phyloP scores from a whole-genome alignment of 2,113 vertebrate genomes.

The Albula glossodonta region DNA sequence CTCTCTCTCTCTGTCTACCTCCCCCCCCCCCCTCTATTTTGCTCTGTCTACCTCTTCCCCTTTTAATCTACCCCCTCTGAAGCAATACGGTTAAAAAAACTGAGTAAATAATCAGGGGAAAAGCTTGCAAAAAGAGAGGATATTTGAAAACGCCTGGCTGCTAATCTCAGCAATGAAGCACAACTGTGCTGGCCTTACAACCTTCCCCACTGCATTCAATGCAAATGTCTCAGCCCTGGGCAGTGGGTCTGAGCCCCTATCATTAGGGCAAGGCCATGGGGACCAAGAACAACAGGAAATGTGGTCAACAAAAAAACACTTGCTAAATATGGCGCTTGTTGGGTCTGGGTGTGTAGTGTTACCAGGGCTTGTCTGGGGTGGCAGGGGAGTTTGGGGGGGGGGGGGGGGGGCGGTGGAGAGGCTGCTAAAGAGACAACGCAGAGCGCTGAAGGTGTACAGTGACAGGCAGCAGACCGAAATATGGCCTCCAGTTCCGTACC shows the following conservation, averaged over 20 bases:
- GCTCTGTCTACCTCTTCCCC: no score
- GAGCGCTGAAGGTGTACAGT: no score
- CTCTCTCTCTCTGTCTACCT: neutral
- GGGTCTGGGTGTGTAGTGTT: neutral
- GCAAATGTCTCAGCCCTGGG: neutral
- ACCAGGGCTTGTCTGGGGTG: no score
- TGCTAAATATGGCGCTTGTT: neutral
- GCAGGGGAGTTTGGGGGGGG: no score
- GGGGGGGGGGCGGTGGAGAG: neutral
- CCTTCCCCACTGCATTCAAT: neutral
- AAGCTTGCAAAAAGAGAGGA: no score
- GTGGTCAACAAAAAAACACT: neutral
- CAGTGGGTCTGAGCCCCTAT: neutral
- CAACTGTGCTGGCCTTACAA: neutral
- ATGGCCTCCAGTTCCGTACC: neutral
- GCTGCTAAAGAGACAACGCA: neutral
- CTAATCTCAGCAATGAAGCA: neutral
- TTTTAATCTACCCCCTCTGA: neutral
- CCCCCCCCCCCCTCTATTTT: neutral
- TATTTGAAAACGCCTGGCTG: no score
- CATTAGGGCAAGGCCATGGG: neutral
- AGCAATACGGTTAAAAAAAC: neutral
- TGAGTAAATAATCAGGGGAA: neutral
- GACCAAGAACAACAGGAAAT: neutral
- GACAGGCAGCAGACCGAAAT: neutral